Conservation (phyloP, 2,113 vertebrate genomes). For the Mustela lutreola region DNA sequence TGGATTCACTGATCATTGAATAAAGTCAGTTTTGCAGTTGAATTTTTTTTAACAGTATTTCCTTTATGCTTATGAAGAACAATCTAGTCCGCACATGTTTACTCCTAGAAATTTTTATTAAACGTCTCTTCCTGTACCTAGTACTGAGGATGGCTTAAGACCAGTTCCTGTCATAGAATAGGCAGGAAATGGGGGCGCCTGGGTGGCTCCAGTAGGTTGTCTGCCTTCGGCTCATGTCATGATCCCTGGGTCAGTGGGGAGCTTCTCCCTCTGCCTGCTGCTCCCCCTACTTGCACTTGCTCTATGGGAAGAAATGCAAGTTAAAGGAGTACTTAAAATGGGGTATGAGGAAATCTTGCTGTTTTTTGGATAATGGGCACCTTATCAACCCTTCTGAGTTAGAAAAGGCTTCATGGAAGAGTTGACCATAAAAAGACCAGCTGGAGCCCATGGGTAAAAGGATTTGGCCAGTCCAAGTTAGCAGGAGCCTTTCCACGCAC, state of each 20-base stretch:
- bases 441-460: not conserved
- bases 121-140: not conserved
- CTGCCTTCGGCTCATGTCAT: too few relatives aligned
- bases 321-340: not conserved
- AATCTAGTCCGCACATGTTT: not conserved
- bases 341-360: not conserved
- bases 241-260: too few relatives aligned
- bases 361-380: not conserved
- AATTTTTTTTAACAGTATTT: not conserved
- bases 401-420: not conserved
- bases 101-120: not conserved
- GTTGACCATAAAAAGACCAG: not conserved
- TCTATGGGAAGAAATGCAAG: not conserved
- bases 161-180: not conserved
- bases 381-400: not conserved
- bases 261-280: too few relatives aligned
- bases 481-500: not conserved
- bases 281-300: too few relatives aligned
- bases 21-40: not conserved
- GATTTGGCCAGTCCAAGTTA: not conserved
- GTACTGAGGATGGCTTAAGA: not conserved
- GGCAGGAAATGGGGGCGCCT: not conserved
- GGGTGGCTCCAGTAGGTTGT: too few relatives aligned
- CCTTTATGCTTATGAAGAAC: not conserved
- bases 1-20: not conserved